Conservation (phyloP, 2,888 invertebrate genomes). For the Cistogaster globosa region DNA sequence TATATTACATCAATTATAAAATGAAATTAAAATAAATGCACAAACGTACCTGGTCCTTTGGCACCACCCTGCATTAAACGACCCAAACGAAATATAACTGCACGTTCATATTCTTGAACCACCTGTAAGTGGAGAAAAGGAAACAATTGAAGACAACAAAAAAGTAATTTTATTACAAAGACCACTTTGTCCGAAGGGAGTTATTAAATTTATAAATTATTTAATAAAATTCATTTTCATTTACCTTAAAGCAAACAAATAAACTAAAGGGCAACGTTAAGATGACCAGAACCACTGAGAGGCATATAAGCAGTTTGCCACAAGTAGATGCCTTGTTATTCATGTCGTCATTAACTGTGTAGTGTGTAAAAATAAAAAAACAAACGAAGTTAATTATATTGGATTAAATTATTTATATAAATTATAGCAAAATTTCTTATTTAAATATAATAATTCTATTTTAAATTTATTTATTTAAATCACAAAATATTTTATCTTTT, state of each 20-base stretch:
- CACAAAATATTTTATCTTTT: too few relatives aligned
- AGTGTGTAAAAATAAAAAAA: neutral
- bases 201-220: constrained; percentile 44
- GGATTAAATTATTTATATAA: neutral
- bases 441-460: neutral
- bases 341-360: constrained; percentile 85
- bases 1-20: too few relatives aligned
- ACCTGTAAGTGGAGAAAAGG: constrained; percentile 86
- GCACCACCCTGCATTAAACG: constrained; percentile 95
- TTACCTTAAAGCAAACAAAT: constrained; percentile 96
- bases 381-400: constrained; percentile 7
- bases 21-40: too few relatives aligned
- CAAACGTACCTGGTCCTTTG: constrained; percentile 91
- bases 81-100: constrained; percentile 96
- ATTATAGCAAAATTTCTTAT: neutral
- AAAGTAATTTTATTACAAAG: neutral
- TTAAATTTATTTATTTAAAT: too few relatives aligned
- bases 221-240: constrained; percentile 22
- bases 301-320: constrained; percentile 90
- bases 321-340: constrained; percentile 88
- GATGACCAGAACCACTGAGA: constrained; percentile 92
- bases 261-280: constrained; percentile 96
- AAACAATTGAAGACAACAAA: constrained; percentile 14
- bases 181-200: neutral
- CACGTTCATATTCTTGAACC: constrained; percentile 97